These are phyloP conservation scores for Presbytis comata DNA, from an alignment of 2,797 vertebrate genomes.

Conservation along the genomic window DNA sequence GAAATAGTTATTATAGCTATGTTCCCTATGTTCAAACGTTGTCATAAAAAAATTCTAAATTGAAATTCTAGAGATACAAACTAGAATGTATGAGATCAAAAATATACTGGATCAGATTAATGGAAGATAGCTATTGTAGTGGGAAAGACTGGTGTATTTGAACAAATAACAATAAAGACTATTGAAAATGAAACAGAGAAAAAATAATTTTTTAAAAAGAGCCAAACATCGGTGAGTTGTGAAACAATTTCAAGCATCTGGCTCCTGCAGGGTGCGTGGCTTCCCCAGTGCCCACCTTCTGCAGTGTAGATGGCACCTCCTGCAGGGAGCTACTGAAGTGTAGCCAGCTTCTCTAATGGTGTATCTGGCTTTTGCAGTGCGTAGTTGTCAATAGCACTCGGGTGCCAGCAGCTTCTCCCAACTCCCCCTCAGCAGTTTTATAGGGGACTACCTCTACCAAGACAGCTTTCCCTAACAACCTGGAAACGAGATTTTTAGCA, in stretches of 20 bases:
- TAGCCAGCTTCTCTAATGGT: neutral
- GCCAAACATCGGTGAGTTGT: neutral
- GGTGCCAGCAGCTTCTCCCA: neutral
- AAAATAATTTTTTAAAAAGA: neutral
- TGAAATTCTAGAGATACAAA: neutral
- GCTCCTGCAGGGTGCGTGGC: fast-evolving
- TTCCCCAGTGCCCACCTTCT: neutral
- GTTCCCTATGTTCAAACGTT: neutral
- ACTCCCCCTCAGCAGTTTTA: neutral
- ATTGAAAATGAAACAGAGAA: neutral
- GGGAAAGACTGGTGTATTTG: neutral
- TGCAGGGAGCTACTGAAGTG: neutral
- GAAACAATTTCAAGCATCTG: neutral
- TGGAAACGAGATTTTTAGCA: neutral
- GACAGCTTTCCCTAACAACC: neutral
- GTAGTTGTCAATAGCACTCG: neutral
- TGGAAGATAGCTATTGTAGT: neutral
- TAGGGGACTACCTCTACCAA: neutral
- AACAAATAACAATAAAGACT: neutral
- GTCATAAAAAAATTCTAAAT: neutral
- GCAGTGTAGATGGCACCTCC: no score
- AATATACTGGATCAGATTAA: neutral
- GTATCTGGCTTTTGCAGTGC: no score
- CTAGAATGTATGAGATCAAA: neutral
- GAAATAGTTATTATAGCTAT: neutral